Evolutionary conservation across 2,113 vertebrate species (phyloP).

Genomic region (Synchiropus splendidus): DNA sequence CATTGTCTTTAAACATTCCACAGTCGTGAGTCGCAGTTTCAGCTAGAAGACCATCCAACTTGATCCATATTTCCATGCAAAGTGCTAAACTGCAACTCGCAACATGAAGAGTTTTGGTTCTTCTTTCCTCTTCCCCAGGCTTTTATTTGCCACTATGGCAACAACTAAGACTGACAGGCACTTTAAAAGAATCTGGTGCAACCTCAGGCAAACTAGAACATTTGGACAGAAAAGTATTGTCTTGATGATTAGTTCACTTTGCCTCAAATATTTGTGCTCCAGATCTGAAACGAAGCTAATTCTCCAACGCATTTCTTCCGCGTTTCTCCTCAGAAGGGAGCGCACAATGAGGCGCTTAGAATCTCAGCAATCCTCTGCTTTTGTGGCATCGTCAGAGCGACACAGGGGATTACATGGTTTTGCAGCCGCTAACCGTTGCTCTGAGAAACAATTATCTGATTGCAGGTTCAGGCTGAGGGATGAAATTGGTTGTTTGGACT

Average conservation of each 20-base stretch:
- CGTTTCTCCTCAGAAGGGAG: constrained; percentile 21
- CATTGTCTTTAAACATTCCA: too few relatives aligned
- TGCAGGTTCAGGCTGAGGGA: constrained; percentile 34
- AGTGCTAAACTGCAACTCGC: too few relatives aligned
- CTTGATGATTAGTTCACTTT: constrained; percentile 15
- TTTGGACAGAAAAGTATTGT: neutral
- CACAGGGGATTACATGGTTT: constrained; percentile 38
- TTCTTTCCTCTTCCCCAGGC: too few relatives aligned
- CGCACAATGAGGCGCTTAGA: constrained; percentile 22
- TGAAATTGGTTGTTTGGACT: constrained; percentile 32
- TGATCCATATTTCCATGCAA: too few relatives aligned
- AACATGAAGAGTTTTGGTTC: too few relatives aligned
- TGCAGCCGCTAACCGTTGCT: constrained; percentile 47
- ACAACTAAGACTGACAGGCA: neutral
- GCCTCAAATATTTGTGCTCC: constrained; percentile 11
- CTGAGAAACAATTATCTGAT: constrained; percentile 54
- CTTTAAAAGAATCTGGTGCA: constrained; percentile 4
- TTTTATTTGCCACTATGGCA: too few relatives aligned
- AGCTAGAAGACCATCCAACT: too few relatives aligned
- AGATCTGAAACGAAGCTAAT: constrained; percentile 9
- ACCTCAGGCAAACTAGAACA: constrained; percentile 1
- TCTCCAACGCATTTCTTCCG: constrained; percentile 10
- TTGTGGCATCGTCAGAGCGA: constrained; percentile 28
- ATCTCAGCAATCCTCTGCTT: constrained; percentile 21
- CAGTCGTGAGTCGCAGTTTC: too few relatives aligned